These are phyloP conservation scores for Aphidoletes aphidimyza DNA, from an alignment of 2,888 invertebrate species.

Conservation along the genomic window DNA sequence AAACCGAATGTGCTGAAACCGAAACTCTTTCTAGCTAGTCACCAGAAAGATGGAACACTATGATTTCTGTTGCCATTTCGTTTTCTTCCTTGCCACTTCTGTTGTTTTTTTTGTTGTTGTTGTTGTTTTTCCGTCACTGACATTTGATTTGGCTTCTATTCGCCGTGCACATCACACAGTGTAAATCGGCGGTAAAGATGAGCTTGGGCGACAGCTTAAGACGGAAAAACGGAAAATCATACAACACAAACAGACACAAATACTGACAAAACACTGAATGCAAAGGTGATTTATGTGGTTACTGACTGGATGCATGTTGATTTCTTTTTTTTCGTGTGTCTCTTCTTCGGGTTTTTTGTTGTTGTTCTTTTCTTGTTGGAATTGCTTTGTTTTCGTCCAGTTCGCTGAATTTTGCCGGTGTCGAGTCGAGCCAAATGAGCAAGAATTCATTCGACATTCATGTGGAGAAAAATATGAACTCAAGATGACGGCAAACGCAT, in stretches of 20 bases:
- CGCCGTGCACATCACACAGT: background rate
- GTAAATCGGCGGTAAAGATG: background rate
- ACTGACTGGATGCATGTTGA: constrained; percentile 2
- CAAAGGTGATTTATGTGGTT: constrained; percentile 28
- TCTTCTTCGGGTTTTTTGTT: background rate
- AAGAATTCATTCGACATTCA: background rate
- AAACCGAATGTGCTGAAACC: constrained; percentile 21
- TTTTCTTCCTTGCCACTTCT: background rate
- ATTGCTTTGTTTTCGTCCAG: background rate
- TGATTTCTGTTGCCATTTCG: background rate
- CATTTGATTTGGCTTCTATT: background rate
- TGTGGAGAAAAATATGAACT: constrained; percentile 2
- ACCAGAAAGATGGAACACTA: background rate
- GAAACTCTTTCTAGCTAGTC: background rate
- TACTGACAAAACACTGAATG: constrained; percentile 34
- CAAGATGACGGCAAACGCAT: background rate
- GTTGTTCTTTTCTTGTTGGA: no score
- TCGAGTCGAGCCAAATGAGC: background rate
- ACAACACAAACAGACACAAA: background rate
- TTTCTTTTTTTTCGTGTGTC: background rate
- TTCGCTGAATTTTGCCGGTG: background rate
- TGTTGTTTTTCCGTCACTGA: background rate
- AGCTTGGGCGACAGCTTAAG: background rate
- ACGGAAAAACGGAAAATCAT: background rate
- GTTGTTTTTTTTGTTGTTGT: background rate